Base-by-base conservation (phyloP, 2,113 vertebrate species). In the Mormyrus lacerda region DNA sequence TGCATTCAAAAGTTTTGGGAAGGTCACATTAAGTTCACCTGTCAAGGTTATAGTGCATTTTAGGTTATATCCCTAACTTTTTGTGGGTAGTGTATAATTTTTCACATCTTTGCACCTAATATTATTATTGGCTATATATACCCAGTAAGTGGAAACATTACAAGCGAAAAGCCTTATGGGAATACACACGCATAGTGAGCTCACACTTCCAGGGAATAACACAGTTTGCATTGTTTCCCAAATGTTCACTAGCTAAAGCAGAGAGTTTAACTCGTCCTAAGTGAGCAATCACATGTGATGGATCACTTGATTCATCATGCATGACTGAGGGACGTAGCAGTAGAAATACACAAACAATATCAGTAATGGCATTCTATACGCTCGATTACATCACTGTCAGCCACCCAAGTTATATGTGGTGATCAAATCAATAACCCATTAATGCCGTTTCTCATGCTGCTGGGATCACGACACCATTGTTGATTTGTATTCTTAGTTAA, bases 241-340 rank as follows among this genome's bases (percentile, higher is more conserved):
- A 7, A 42, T 39, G 73, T 35, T 39, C 73, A 19, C 4, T 31
- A 13, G 73, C 15, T 82, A 82, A 44, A 42, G 76, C 42, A 21
- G 5, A 3, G 19, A 82, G 76, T 8, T 17, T 8, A n/a, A 39
- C 82, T 84, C 35, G 21, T n/a, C 11, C 82, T 84, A 42, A n/a
- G 35, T 45, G n/a, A 9, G 69, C 84, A 53, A 87, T 48, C 47
- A 88, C 94, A 94, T 93, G 93, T 95, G 94, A 95, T 90, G 88
- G 88, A 93, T 93, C 94, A 92, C 93, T 92, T 93, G 93, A 88
- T 93, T 92, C 92, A 91, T 91, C 91, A 90, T 89, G 91, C 17
- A 86, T 85, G 42, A 35, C 47, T 88, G 87, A 35, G 89, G 89
- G 87, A 31, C 15, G 39, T 8, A 9, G 42, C 31, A 35, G 76